These are phyloP conservation scores for Plebejus argus DNA, from an alignment of 2,888 invertebrate species.

Conservation along the genomic window DNA sequence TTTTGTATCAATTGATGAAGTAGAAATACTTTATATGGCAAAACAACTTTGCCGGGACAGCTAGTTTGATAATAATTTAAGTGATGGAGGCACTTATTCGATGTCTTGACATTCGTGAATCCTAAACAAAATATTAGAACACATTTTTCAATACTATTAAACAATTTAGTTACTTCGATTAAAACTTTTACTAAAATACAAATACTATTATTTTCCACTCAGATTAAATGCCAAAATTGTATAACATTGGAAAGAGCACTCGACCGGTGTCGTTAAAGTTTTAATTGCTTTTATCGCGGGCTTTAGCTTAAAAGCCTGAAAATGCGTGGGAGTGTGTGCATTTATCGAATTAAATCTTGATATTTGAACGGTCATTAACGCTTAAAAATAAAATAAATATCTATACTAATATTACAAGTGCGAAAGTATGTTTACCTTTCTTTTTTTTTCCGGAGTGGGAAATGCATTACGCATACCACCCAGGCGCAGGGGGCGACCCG, in stretches of 20 bases:
- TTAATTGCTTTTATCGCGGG: conserved; percentile 75
- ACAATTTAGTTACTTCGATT: background rate
- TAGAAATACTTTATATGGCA: too few species aligned
- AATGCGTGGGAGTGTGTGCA: conserved; percentile 60
- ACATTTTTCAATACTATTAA: background rate
- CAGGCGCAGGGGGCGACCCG: too few species aligned
- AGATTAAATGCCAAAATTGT: conserved; percentile 54
- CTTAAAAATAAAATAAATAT: too few species aligned
- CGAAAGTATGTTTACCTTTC: too few species aligned
- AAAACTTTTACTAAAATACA: conserved; percentile 26
- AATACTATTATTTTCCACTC: conserved; percentile 48
- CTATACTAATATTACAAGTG: too few species aligned
- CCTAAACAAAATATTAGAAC: background rate
- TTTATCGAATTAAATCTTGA: conserved; percentile 61
- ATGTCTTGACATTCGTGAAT: background rate
- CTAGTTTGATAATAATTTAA: too few species aligned
- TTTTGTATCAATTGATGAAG: too few species aligned
- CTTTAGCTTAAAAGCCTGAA: conserved; percentile 64
- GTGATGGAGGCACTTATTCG: too few species aligned
- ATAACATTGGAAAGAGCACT: conserved; percentile 58
- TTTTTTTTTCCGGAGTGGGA: too few species aligned
- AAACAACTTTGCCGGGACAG: too few species aligned
- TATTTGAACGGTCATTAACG: too few species aligned
- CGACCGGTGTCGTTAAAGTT: conserved; percentile 70
- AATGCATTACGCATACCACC: too few species aligned